These are phyloP conservation scores for Heterodera schachtii DNA, from an alignment of 1,140 invertebrate species.

Conservation along the genomic window DNA sequence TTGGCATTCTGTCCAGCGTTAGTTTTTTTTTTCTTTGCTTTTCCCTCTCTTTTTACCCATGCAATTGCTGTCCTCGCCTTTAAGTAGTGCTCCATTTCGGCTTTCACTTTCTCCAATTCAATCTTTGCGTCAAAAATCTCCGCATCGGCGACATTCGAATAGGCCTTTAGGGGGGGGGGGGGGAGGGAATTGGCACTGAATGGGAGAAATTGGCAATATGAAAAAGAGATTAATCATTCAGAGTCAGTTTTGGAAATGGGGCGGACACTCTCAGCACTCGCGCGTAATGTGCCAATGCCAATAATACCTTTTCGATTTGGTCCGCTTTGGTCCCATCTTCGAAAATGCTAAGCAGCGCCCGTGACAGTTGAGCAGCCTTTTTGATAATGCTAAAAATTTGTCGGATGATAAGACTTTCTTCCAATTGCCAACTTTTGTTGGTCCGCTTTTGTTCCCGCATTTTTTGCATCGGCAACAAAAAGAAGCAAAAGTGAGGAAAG, in stretches of 20 bases:
- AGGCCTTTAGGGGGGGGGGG: no score
- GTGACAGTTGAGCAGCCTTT: slow-evolving; percentile 27
- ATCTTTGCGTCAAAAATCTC: slow-evolving; percentile 60
- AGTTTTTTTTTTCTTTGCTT: slow-evolving; percentile 18
- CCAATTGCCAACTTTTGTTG: neutral
- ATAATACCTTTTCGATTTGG: slow-evolving; percentile 24
- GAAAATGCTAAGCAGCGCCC: slow-evolving; percentile 26
- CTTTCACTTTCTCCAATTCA: slow-evolving; percentile 56
- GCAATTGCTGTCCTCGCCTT: slow-evolving; percentile 59
- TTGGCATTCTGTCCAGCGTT: slow-evolving; percentile 63
- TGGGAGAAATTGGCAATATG: no score
- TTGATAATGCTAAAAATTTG: slow-evolving; percentile 29
- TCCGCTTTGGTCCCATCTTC: slow-evolving; percentile 33
- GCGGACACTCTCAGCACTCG: no score
- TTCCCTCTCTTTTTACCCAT: slow-evolving; percentile 46
- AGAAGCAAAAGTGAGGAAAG: neutral
- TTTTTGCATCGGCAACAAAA: neutral
- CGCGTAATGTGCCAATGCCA: no score
- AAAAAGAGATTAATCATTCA: no score
- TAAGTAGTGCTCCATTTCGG: slow-evolving; percentile 58
- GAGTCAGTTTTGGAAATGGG: no score
- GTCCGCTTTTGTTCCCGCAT: neutral
- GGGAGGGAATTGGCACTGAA: no score
- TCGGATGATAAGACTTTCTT: neutral
- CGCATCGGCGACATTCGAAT: slow-evolving; percentile 51